These are phyloP conservation scores for Romanogobio albipinnatus DNA, from an alignment of 2,113 vertebrate genomes.

Conservation along the genomic window DNA sequence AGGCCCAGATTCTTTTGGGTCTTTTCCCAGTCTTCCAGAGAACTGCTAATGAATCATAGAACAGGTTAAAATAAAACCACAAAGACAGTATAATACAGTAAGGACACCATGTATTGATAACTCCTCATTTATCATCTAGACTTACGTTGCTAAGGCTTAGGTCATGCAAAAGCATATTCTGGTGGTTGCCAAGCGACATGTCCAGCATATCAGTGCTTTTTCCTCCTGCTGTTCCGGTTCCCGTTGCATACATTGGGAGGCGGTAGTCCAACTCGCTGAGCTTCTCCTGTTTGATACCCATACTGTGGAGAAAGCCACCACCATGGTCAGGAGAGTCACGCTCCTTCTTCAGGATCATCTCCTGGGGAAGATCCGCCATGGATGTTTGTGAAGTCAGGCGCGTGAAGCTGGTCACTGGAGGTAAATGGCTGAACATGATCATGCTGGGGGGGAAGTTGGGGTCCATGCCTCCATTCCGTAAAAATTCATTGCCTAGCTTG, in stretches of 20 bases:
- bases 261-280: slow-evolving; percentile 87
- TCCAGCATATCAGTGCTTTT: slow-evolving; percentile 80
- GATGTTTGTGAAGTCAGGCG: slow-evolving; percentile 85
- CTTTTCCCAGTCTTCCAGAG: slow-evolving; percentile 75
- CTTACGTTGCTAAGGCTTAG: slow-evolving; percentile 82
- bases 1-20: slow-evolving; percentile 85
- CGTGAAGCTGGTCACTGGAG: slow-evolving; percentile 96
- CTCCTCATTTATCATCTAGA: slow-evolving; percentile 62
- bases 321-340: slow-evolving; percentile 81
- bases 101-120: background rate
- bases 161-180: slow-evolving; percentile 89
- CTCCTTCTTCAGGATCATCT: slow-evolving; percentile 97
- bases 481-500: slow-evolving; percentile 92
- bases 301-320: slow-evolving; percentile 86
- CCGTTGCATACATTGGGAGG: slow-evolving; percentile 76
- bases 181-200: slow-evolving; percentile 80
- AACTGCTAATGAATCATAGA: slow-evolving; percentile 63
- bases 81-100: background rate
- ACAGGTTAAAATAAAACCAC: background rate
- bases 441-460: slow-evolving; percentile 88
- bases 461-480: slow-evolving; percentile 91
- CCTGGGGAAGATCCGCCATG: slow-evolving; percentile 84
- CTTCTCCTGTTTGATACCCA: slow-evolving; percentile 96
- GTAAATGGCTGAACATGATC: slow-evolving; percentile 98
- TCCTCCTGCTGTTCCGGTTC: slow-evolving; percentile 76